Evolutionary conservation across 2,113 vertebrate genomes (phyloP).

Genomic region (Panthera uncia): DNA sequence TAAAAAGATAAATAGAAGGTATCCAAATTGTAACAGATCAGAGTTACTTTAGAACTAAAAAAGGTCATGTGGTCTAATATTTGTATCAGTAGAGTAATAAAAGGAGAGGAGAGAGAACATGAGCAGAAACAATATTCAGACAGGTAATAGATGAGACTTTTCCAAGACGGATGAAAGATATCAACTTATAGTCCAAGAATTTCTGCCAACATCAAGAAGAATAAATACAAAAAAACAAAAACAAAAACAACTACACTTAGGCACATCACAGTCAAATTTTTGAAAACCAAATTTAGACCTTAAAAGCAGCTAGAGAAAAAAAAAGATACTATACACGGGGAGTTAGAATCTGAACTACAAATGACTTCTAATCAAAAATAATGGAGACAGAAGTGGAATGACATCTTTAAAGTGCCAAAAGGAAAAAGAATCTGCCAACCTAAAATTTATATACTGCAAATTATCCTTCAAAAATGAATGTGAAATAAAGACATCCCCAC

Average conservation of each 20-base stretch:
- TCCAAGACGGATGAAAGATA: neutral
- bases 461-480: neutral
- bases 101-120: neutral
- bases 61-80: neutral
- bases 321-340: neutral
- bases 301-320: neutral
- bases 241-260: neutral
- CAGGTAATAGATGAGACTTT: neutral
- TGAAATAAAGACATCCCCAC: conserved; percentile 30
- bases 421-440: neutral
- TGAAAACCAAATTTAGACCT: neutral
- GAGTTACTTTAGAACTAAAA: neutral
- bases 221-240: neutral
- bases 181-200: neutral
- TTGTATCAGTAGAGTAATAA: neutral
- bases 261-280: neutral
- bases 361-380: conserved; percentile 25
- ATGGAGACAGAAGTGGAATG: neutral
- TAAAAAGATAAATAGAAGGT: neutral
- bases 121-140: conserved; percentile 6
- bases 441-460: conserved; percentile 31
- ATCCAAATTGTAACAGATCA: neutral
- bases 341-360: neutral
- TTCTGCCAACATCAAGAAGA: neutral
- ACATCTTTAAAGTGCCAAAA: conserved; percentile 5